Percentiles rank a stretch among this genome's conserved stretches.
phyloP scores from a whole-genome alignment of 2,797 vertebrate genomes.

The Clarias laeviceps region DNA sequence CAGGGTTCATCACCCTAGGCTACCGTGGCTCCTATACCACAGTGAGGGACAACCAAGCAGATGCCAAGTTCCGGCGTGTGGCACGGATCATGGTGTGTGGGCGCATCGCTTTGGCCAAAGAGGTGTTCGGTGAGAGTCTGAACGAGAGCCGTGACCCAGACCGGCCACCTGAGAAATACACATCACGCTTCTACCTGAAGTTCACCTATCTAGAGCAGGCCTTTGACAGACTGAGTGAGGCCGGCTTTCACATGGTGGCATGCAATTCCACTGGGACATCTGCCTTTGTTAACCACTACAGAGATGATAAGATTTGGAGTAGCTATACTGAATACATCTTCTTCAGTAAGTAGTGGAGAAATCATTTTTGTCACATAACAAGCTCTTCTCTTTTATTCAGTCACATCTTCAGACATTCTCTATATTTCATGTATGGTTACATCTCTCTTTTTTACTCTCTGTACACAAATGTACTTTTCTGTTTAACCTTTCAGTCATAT shows the following conservation, averaged over 20 bases:
- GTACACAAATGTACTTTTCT: neutral
- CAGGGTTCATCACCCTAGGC: slow-evolving; percentile 86
- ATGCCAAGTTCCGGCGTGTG: slow-evolving; percentile 85
- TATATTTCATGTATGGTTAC: neutral
- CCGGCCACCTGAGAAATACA: slow-evolving; percentile 86
- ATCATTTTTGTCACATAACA: neutral
- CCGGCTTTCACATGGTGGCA: slow-evolving; percentile 88
- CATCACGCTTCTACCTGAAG: slow-evolving; percentile 88
- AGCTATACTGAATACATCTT: slow-evolving; percentile 91
- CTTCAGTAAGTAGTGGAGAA: slow-evolving; percentile 79
- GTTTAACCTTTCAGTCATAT: neutral
- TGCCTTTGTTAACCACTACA: slow-evolving; percentile 82
- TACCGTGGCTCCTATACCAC: slow-evolving; percentile 85
- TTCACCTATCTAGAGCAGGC: slow-evolving; percentile 88
- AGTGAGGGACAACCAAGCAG: slow-evolving; percentile 82
- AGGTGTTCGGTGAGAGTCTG: slow-evolving; percentile 85
- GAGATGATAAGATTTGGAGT: slow-evolving; percentile 89
- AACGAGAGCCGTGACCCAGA: slow-evolving; percentile 88
- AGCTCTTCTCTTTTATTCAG: neutral
- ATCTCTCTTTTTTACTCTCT: neutral
- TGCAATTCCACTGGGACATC: slow-evolving; percentile 85
- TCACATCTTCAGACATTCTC: neutral
- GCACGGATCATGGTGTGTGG: slow-evolving; percentile 88
- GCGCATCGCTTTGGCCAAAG: slow-evolving; percentile 84
- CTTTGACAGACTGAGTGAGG: slow-evolving; percentile 84